Evolutionary conservation across 2,888 invertebrate species (phyloP), one percentile per base, ranked within the genome.

Genomic region (Parasteatoda lunata): DNA sequence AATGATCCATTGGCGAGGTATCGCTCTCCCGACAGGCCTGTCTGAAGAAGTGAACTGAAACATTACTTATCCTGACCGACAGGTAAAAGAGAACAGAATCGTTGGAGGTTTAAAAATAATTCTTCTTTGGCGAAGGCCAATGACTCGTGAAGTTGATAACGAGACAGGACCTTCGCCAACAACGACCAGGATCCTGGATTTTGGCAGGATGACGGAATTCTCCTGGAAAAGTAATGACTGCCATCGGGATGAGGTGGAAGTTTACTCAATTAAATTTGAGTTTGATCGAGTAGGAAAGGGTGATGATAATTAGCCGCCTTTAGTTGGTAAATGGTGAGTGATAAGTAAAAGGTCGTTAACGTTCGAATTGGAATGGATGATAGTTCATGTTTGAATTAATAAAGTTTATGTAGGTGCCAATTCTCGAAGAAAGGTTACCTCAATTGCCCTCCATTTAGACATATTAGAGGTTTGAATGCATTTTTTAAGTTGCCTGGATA

Each of bases 111-210:
- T 78, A 84, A 84, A 84, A 84, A 84, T 84, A 84, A 77, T 84
- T 70, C 77, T 70, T 71, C 77, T 68, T 84, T 84, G 78, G 84
- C 81, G 75, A 75, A 69, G 81, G 81, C 84, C 84, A 84, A 84
- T 84, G 84, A 84, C 84, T 84, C 84, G 84, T 84, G 84, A 84
- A 84, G 69, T 69, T 51, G 84, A 84, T 84, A 84, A 84, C 84
- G 73, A 84, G 84, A 69, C 30, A 30, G 30, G 30, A 30, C 30
- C 30, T 30, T 13, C 51, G 84, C 78, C 71, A 69, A 66, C 69
- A 30, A 48, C 70, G n/a, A 30, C 11, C 13, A 48, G 69, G 64
- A 65, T 71, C 59, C 59, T 9, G n/a, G 59, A 59, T 59, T 59
- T 59, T 59, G 59, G 59, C 59, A 59, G 59, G 9, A 13, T 59